Conservation (phyloP, 2,113 vertebrate genomes). For the Carassius gibelio region DNA sequence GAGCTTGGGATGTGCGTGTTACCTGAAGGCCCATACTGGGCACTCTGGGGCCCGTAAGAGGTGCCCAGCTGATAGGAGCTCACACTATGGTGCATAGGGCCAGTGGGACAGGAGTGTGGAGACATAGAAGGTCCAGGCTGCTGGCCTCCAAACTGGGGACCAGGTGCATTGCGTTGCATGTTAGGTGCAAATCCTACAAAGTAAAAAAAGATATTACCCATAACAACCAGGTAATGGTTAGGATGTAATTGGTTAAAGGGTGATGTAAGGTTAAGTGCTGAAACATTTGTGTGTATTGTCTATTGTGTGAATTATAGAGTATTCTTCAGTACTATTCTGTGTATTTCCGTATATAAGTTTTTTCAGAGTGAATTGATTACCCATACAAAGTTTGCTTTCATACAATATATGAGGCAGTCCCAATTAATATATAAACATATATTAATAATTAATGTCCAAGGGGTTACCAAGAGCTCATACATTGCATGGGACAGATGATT, state of each 20-base stretch:
- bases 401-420: too few species aligned
- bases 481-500: background rate
- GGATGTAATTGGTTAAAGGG: background rate
- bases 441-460: background rate
- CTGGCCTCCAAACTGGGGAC: slow-evolving; percentile 86
- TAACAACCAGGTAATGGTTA: background rate
- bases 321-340: background rate
- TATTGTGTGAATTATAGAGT: too few species aligned
- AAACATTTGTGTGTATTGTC: background rate
- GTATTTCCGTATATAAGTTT: background rate
- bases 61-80: slow-evolving; percentile 86
- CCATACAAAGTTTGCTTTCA: background rate
- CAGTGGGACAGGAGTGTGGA: slow-evolving; percentile 82
- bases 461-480: background rate
- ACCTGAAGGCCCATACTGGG: slow-evolving; percentile 92
- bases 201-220: background rate
- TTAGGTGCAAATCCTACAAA: slow-evolving; percentile 82
- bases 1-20: slow-evolving; percentile 34
- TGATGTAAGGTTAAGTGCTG: background rate
- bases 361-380: background rate
- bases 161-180: slow-evolving; percentile 83
- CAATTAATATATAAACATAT: too few species aligned
- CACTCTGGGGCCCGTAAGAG: slow-evolving; percentile 67
- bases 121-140: slow-evolving; percentile 87
- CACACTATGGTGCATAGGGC: slow-evolving; percentile 82